These are phyloP conservation scores for Aphodius sticticus DNA, from an alignment of 2,888 invertebrate species.

Conservation along the genomic window DNA sequence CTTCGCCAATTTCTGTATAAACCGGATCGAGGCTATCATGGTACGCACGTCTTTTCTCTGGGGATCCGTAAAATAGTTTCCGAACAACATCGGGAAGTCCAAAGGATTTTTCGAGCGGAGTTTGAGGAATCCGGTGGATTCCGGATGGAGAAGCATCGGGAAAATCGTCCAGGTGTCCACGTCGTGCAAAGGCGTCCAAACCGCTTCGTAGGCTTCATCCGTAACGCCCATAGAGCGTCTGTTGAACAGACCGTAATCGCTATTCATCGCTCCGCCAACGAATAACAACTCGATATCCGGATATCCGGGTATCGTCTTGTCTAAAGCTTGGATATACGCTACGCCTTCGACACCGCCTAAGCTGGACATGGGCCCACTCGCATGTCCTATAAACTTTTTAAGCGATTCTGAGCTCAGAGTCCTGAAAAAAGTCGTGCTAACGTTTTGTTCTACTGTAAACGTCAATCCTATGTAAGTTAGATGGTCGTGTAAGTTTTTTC, in stretches of 20 bases:
- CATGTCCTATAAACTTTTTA: not conserved
- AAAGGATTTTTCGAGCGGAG: slow-evolving; percentile 75
- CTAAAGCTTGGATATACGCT: not conserved
- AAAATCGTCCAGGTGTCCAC: slow-evolving; percentile 63
- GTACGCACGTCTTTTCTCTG: slow-evolving; percentile 63
- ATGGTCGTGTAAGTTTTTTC: slow-evolving; percentile 75
- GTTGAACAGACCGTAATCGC: slow-evolving; percentile 64
- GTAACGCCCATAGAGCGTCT: slow-evolving; percentile 65
- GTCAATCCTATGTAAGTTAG: slow-evolving; percentile 70
- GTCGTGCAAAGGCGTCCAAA: slow-evolving; percentile 55
- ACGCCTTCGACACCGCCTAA: not conserved
- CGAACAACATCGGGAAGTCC: slow-evolving; percentile 75
- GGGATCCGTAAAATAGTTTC: slow-evolving; percentile 76
- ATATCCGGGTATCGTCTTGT: slow-evolving; percentile 56
- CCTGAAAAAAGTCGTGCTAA: not conserved
- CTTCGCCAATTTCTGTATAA: slow-evolving; percentile 57
- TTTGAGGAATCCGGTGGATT: slow-evolving; percentile 72
- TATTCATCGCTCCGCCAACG: slow-evolving; percentile 68
- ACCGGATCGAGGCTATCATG: slow-evolving; percentile 69
- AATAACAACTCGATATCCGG: slow-evolving; percentile 74
- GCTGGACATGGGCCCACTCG: not conserved
- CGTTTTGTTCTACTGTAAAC: slow-evolving; percentile 52
- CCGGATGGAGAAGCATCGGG: slow-evolving; percentile 74
- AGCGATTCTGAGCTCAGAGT: not conserved
- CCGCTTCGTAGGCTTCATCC: slow-evolving; percentile 54